Evolutionary conservation across 2,113 vertebrate genomes (phyloP), one percentile per base, ranked within the genome.

Genomic region (Tringa solitaria): DNA sequence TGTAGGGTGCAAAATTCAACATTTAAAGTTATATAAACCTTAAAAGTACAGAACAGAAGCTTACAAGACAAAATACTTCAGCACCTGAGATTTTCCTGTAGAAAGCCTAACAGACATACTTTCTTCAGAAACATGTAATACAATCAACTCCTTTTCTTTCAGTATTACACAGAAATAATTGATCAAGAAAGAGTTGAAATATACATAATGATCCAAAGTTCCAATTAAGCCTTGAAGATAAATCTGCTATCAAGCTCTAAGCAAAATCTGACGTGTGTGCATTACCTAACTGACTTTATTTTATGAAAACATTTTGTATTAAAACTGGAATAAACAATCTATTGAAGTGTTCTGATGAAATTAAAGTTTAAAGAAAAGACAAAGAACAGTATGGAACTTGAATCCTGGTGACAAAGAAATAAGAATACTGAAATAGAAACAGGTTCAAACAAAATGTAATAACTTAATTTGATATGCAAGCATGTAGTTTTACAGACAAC

Each of bases 1-100:
- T 14, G 67, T 7, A 79, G 43, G 92, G 73, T 87, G 83, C 73
- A 96, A 89, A 96, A 82, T 77, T 88, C 39, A 87, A 92, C 68
- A 91, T 78, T 61, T 41, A 59, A 88, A 93, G 67, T 86, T 28
- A 94, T 68, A 88, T 32, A 83, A 87, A 81, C 35, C 46, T 89
- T 86, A 64, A 33, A 94, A 92, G 83, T 83, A 91, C 35, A 81
- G 64, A 84, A 85, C 67, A 95, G 45, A 91, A 53, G 33, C 87
- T 95, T 85, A 87, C 50, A 94, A 87, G 69, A 57, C 54, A 89
- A 89, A 87, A 94, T 82, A 96, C n/a, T 95, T 85, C 63, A 96
- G 89, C 87, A 96, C 96, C 96, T 97, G 97, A 96, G 96, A 95
- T 91, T 78, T 87, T 94, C 83, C 93, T 93, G 90, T 63, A 76